Base-by-base conservation (phyloP, 2,113 vertebrate species). In the Tragelaphus buxtoni region DNA sequence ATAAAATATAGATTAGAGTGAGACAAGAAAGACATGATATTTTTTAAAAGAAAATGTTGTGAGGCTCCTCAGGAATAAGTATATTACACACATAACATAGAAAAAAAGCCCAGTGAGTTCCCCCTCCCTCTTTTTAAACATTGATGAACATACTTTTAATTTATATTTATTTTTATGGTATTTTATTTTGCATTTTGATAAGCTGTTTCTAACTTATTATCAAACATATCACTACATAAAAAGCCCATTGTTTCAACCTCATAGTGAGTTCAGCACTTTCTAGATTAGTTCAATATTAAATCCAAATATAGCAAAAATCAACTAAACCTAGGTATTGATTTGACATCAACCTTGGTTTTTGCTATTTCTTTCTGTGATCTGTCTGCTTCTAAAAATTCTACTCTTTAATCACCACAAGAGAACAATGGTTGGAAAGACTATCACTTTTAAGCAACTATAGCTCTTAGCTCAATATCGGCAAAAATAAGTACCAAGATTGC, bases 281-380 rank as follows among this genome's bases (percentile, higher is more conserved):
- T 95, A 88, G 45, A 79, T 95, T 39, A 98, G 45, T 97, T 98
- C 97, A 97, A 90, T 97, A n/a, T 11, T 94, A 63, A 97, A 90
- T 77, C 55, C 90, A 98, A 98, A 88, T 96, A 96, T n/a, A 95
- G 83, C 63, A 92, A 97, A 96, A 94, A 97, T 98, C 96, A 97
- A 13, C 80, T 51, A 93, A 96, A 94, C 69, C 72, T 88, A 53
- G 79, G 86, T 92, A 96, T 96, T 94, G 96, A 98, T 97, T 97
- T 97, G 92, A 96, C 72, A 95, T 90, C 90, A 95, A 35, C 28
- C 60, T 97, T 97, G 60, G 39, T 82, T 95, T 98, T 97, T 97
- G 83, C 90, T 96, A 92, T 96, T 97, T 84, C 9, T 98, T 97
- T 93, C 95, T 94, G 88, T 95, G 88, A 98, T 98, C 84, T 95